Base-by-base conservation (phyloP, 1,140 invertebrate genomes). In the Idris sp. region DNA sequence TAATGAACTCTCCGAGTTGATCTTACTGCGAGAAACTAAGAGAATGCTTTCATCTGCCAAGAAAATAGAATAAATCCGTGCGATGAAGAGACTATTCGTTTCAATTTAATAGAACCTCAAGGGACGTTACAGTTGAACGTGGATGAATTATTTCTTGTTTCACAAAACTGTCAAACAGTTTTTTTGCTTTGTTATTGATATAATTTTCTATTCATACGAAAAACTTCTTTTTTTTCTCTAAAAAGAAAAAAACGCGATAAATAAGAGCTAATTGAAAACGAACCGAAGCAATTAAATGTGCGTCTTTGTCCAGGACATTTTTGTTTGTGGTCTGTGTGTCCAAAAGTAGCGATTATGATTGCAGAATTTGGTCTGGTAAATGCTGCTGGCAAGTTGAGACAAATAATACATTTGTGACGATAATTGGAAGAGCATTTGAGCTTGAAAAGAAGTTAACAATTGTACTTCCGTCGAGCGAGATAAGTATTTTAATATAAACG, bases 1-100 rank as follows among this genome's bases (percentile, higher is more conserved):
- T 76, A 72, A 76, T 69, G 69, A 71, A 74, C 64, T 61, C 59
- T 36, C 22, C 4, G 56, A 54, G 54, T 62, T 62, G 18, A 68
- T 67, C 62, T 74, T 74, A 59, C 61, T 43, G 33, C 28, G 43
- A 67, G n/a, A n/a, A n/a, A 61, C 43, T 53, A 67, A 62, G 48
- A 65, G 53, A 62, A 56, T 11, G 44, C 59, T 61, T 65, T 65
- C 59, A 65, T 73, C 51, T 65, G 54, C 51, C 69, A 59, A 59
- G 53, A 51, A 73, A 65, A 65, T 54, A 30, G 46, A 51, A 65
- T 73, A 46, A 73, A 72, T 72, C 51, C 31, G n/a, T 11, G 46
- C 38, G 33, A 61, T 61, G 69, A 73, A 59, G 44, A 65, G 44
- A 35, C 25, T 65, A 43, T 72, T 41, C 46, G 44, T 59, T 58